Percentiles rank a stretch among this genome's conserved stretches.
Evolutionary conservation across 2,113 vertebrate species (phyloP).

Genomic region (Tachysurus vachellii): DNA sequence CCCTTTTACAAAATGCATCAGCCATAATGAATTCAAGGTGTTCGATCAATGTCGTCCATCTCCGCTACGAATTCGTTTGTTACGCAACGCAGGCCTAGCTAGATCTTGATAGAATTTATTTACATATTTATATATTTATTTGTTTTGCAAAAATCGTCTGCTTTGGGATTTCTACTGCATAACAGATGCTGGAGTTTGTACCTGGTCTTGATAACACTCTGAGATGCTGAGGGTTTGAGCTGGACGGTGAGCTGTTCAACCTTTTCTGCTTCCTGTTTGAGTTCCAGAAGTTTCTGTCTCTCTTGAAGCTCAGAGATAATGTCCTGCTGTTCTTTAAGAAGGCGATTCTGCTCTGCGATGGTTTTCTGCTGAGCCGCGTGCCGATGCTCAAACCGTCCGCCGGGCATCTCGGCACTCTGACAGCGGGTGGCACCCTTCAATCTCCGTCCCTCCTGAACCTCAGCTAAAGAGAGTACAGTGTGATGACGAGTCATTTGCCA

Average conservation of each 20-base stretch:
- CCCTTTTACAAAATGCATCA: not conserved
- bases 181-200: not conserved
- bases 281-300: constrained; percentile 69
- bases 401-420: not conserved
- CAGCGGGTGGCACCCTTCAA: not conserved
- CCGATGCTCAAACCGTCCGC: constrained; percentile 69
- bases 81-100: not conserved
- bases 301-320: constrained; percentile 77
- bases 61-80: not conserved
- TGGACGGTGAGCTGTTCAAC: constrained; percentile 27
- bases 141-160: not conserved
- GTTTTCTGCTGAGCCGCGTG: constrained; percentile 79
- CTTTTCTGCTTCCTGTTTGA: constrained; percentile 66
- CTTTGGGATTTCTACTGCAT: not conserved
- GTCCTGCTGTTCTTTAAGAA: constrained; percentile 84
- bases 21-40: not conserved
- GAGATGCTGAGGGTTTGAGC: constrained; percentile 24
- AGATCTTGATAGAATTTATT: not conserved
- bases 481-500: constrained; percentile 73
- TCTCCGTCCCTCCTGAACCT: constrained; percentile 33
- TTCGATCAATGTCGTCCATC: not conserved
- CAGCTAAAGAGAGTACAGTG: constrained; percentile 52
- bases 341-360: constrained; percentile 81
- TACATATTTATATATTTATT: too few relatives aligned
- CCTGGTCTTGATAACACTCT: not conserved